Base-by-base conservation (phyloP, 2,888 invertebrate species). In the Mesochorus sp. region DNA sequence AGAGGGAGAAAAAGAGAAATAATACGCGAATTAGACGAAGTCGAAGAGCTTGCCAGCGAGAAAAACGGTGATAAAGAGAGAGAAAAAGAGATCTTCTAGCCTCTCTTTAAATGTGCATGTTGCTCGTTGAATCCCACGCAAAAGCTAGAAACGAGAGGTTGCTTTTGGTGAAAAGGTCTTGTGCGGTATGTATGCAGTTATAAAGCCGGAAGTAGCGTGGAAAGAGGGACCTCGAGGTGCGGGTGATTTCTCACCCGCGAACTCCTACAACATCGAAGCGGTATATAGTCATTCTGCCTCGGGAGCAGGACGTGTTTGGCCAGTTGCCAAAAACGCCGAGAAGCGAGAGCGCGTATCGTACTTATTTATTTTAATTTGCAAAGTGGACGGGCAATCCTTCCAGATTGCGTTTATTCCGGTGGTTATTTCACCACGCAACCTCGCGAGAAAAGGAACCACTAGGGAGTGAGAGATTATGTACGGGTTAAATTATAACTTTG, bases 341-440 rank as follows among this genome's bases (percentile, higher is more conserved):
- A 31, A 55, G 64, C 53, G 64, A 24, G 66, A 47, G 34, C 47
- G 51, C 76, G 73, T 82, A 82, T 84, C 82, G 79, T 75, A 82
- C 79, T 84, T 85, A 86, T 86, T 86, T 86, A 86, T 84, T 86
- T 86, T 86, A 86, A 86, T 86, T 86, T 83, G 81, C 76, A 83
- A 85, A 85, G 79, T 84, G 84, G 82, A 84, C 83, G 83, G 76
- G 80, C 80, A 80, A 81, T 83, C 80, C 80, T 79, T 78, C 57
- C 75, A 80, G 81, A 81, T 82, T 80, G 79, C 80, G 78, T 79
- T 82, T 83, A 81, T 83, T 79, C 75, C 79, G 64, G 42, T 77
- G 70, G 79, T 82, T 82, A 76, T 76, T 76, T 76, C 71, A 61
- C 61, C 59, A 24, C 44, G 71, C 37, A 39, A 62, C 49, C 26